Evolutionary conservation across 2,888 invertebrate species (phyloP).

Genomic region (Lymantria dispar): DNA sequence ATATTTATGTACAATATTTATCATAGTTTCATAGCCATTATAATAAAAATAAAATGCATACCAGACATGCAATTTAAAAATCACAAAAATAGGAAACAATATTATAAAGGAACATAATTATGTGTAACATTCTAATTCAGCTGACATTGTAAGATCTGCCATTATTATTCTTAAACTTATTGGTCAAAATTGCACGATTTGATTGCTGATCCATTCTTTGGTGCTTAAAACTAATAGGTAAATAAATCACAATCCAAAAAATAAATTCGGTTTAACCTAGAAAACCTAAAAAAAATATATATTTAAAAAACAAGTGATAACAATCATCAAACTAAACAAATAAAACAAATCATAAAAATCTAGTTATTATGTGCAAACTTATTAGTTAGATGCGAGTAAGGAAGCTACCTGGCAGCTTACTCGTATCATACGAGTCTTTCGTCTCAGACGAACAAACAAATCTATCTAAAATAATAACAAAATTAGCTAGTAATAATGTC

Average conservation of each 20-base stretch:
- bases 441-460: conserved; percentile 47
- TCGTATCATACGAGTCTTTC: conserved; percentile 27
- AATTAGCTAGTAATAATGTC: conserved; percentile 54
- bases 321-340: conserved; percentile 39
- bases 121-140: conserved; percentile 42
- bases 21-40: conserved; percentile 33
- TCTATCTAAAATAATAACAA: conserved; percentile 44
- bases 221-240: conserved; percentile 62
- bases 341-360: conserved; percentile 19
- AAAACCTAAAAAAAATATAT: conserved; percentile 19
- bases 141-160: conserved; percentile 46
- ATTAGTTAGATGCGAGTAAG: conserved; percentile 10
- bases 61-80: conserved; percentile 60
- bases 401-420: conserved; percentile 16
- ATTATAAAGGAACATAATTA: conserved; percentile 44
- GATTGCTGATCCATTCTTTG: conserved; percentile 68
- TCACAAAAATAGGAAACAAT: conserved; percentile 40
- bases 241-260: conserved; percentile 64
- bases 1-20: conserved; percentile 11
- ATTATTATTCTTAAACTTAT: conserved; percentile 48
- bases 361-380: conserved; percentile 24
- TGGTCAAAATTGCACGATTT: conserved; percentile 68
- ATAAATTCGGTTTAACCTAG: conserved; percentile 58
- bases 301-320: conserved; percentile 38
- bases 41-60: conserved; percentile 40